phyloP scores from a whole-genome alignment of 2,888 invertebrate genomes.

The Lydus trimaculatus region DNA sequence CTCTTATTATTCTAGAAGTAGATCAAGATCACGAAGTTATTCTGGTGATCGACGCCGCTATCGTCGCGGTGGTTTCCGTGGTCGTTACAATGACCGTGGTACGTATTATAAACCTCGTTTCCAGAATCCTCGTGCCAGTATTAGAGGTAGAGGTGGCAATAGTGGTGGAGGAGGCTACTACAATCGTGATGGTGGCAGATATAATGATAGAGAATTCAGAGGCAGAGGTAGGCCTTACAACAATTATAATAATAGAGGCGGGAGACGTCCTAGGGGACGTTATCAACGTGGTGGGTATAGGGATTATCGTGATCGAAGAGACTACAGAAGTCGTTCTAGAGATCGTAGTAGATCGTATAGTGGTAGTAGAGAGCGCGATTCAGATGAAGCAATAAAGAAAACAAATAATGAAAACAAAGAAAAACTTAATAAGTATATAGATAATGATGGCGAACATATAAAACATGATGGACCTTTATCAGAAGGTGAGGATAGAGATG shows the following conservation, averaged over 20 bases:
- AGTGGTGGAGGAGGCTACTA: slow-evolving; percentile 54
- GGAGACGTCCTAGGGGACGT: slow-evolving; percentile 51
- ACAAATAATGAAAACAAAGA: slow-evolving; percentile 65
- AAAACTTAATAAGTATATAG: slow-evolving; percentile 67
- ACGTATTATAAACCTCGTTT: slow-evolving; percentile 83
- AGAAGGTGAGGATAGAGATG: slow-evolving; percentile 67
- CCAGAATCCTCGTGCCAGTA: slow-evolving; percentile 67
- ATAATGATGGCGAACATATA: slow-evolving; percentile 57
- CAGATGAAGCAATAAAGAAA: slow-evolving; percentile 44
- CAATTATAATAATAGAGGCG: slow-evolving; percentile 50
- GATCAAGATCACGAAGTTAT: slow-evolving; percentile 67
- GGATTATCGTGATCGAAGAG: slow-evolving; percentile 70
- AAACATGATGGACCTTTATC: slow-evolving; percentile 66
- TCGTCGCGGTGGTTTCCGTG: slow-evolving; percentile 62
- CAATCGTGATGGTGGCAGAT: slow-evolving; percentile 54
- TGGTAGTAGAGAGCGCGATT: slow-evolving; percentile 62
- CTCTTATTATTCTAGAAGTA: slow-evolving; percentile 65
- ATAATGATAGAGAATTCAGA: slow-evolving; percentile 54
- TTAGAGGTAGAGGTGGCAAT: slow-evolving; percentile 61
- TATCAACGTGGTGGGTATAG: slow-evolving; percentile 64
- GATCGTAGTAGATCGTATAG: slow-evolving; percentile 61
- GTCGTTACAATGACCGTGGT: slow-evolving; percentile 71
- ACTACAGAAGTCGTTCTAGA: slow-evolving; percentile 68
- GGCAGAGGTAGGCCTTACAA: slow-evolving; percentile 55
- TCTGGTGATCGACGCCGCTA: slow-evolving; percentile 61